phyloP scores from a whole-genome alignment of 1,140 invertebrate genomes.

The Drosophila tropicalis region DNA sequence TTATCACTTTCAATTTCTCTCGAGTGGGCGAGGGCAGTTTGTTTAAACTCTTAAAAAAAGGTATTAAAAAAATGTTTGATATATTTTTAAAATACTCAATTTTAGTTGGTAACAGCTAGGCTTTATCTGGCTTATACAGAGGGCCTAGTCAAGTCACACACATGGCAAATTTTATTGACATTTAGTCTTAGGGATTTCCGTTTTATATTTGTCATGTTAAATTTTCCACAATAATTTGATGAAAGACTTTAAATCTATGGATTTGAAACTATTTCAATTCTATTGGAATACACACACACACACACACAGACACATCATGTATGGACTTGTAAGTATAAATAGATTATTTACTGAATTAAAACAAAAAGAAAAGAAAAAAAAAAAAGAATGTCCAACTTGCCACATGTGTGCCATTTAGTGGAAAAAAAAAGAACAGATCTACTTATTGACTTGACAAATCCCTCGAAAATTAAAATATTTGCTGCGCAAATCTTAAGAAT shows the following conservation, averaged over 20 bases:
- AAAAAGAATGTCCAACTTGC: constrained; percentile 2
- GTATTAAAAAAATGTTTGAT: too few species aligned
- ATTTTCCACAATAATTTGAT: neutral
- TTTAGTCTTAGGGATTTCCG: neutral
- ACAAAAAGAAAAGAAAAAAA: neutral
- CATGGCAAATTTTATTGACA: neutral
- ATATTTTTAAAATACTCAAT: too few species aligned
- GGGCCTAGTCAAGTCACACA: too few species aligned
- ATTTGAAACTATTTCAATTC: constrained; percentile 1
- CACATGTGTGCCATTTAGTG: constrained; percentile 10
- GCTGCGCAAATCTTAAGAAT: constrained; percentile 25
- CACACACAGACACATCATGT: neutral
- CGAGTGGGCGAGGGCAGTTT: too few species aligned
- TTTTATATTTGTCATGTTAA: neutral
- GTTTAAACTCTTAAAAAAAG: too few species aligned
- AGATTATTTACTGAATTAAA: neutral
- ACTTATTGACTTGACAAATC: constrained; percentile 17
- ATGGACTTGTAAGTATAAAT: neutral
- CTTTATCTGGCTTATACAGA: too few species aligned
- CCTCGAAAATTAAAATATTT: constrained; percentile 17
- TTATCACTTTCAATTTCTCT: too few species aligned
- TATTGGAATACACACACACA: neutral
- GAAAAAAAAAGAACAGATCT: neutral
- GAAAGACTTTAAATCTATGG: constrained; percentile 1
- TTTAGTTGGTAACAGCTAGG: too few species aligned